Conservation (phyloP, 2,888 invertebrate genomes). For the Aplocera efformata region DNA sequence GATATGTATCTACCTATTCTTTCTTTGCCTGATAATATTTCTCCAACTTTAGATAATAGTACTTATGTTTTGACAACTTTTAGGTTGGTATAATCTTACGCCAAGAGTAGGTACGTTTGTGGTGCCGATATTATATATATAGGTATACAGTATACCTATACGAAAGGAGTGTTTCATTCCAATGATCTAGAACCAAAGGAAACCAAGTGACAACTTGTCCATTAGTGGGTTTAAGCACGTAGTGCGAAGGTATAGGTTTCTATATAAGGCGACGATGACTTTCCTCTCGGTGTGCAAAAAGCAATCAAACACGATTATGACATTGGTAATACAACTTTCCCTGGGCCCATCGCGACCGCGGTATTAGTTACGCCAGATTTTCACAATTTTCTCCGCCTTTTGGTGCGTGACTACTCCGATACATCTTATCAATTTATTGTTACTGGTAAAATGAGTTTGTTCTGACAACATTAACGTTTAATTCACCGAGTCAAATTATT, state of each 20-base stretch:
- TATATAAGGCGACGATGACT: conserved; percentile 34
- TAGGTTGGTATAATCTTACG: background rate
- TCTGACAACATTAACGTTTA: too few relatives aligned
- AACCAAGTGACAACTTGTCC: conserved; percentile 1
- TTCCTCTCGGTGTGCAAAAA: conserved; percentile 32
- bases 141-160: too few relatives aligned
- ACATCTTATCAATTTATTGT: conserved; percentile 38
- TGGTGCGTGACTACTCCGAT: conserved; percentile 53
- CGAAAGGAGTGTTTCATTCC: too few relatives aligned
- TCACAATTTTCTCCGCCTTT: conserved; percentile 57
- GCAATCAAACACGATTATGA: conserved; percentile 33
- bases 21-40: conserved; percentile 19
- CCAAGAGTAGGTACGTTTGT: too few relatives aligned
- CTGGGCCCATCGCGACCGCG: conserved; percentile 38
- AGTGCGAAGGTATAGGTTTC: conserved; percentile 1
- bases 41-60: conserved; percentile 13
- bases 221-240: conserved; percentile 7
- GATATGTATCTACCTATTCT: conserved; percentile 16
- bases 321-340: conserved; percentile 42
- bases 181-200: background rate
- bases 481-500: too few relatives aligned
- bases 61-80: conserved; percentile 3
- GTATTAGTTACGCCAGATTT: conserved; percentile 63
- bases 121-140: too few relatives aligned
- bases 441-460: conserved; percentile 4